Base-by-base conservation (phyloP, 1,140 invertebrate genomes). In the Camponotus pennsylvanicus region DNA sequence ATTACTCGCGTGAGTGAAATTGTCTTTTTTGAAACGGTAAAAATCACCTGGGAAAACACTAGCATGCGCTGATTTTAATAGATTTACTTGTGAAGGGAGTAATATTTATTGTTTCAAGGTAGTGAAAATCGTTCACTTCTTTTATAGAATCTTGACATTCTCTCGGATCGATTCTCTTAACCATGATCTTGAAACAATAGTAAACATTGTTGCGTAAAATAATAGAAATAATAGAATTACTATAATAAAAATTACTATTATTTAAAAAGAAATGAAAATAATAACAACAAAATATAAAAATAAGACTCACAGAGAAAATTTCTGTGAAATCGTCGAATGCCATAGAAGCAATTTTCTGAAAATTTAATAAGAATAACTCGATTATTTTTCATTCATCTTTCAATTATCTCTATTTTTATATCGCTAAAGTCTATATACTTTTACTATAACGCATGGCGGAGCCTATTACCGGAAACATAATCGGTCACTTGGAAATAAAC, bases 1-100 rank as follows among this genome's bases (percentile, higher is more conserved):
- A 52, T 52, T 75, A 77, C 32, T 13, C 55, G 34, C 7, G 8
- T 63, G 61, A 92, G 91, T 92, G 88, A 92, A 92, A 92, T 67
- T 91, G 59, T 11, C 34, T 59, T 42, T 52, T 55, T 49, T 11
- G 52, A 32, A 69, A 66, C 34, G 57, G 52, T 7, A 49, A 83
- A 40, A 59, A 27, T 75, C 11, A 45, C 40, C 27, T 67, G 37
- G 40, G 86, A 64, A 49, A 71, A 66, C 21, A n/a, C 15, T 27
- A 37, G 34, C 32, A 34, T 0, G n/a, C 2, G 0, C 32, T 34
- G 6, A 8, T 77, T 52, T 8, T 49, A 55, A 45, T 32, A 7
- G 27, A 42, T 40, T 8, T 9, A 9, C 1, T 13, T 37, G 7
- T 70, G 78, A 86, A 83, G 3, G 11, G 40, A 83, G 34, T 21